phyloP scores from a whole-genome alignment of 2,113 vertebrate species.

The Geothlypis trichas region DNA sequence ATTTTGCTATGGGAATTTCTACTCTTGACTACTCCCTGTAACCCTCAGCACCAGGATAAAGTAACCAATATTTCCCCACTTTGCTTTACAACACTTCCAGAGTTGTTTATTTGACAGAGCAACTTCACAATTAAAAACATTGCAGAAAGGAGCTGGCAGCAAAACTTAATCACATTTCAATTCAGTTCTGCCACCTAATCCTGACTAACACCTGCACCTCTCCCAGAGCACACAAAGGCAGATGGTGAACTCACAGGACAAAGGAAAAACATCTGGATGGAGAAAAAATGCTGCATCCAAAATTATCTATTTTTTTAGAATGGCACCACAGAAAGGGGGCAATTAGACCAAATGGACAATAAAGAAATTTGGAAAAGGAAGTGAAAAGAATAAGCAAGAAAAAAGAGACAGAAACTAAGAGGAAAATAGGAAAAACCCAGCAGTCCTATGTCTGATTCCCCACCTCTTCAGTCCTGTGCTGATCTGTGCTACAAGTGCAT shows the following conservation, averaged over 20 bases:
- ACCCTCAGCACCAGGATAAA: background rate
- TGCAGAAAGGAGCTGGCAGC: background rate
- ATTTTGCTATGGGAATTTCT: background rate
- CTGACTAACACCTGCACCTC: slow-evolving; percentile 3
- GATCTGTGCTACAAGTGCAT: background rate
- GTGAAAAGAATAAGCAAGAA: background rate
- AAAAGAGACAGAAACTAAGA: background rate
- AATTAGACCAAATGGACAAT: background rate
- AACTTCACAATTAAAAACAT: background rate
- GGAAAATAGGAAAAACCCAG: background rate
- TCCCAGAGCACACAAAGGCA: background rate
- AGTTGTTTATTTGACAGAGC: background rate
- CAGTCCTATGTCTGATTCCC: background rate
- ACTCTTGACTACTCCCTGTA: background rate
- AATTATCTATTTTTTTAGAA: background rate
- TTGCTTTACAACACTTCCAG: background rate
- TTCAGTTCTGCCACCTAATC: slow-evolving; percentile 2
- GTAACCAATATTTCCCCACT: background rate
- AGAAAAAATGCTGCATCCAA: background rate
- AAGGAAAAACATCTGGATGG: background rate
- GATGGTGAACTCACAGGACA: background rate
- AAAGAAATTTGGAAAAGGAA: background rate
- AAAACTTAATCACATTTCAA: background rate
- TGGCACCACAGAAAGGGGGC: background rate
- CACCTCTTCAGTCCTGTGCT: background rate